Conservation (phyloP, 2,113 vertebrate species). For the Heterotilapia buettikoferi region DNA sequence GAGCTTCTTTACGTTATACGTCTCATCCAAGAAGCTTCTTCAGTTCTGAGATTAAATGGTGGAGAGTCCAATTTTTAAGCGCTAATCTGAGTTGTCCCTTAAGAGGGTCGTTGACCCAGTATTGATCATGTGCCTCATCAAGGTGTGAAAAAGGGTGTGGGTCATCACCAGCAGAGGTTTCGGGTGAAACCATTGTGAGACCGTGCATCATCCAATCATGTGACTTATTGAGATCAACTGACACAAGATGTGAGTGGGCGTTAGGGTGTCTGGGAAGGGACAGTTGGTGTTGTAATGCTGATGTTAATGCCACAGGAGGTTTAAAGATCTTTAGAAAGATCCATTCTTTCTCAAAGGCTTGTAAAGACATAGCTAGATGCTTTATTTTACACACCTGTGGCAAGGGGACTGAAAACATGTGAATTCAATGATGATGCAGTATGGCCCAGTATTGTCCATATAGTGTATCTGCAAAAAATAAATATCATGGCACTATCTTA, state of each 20-base stretch:
- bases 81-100: neutral
- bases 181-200: neutral
- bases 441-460: neutral
- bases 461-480: neutral
- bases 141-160: neutral
- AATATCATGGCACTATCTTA: neutral
- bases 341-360: neutral
- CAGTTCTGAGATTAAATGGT: neutral
- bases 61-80: neutral
- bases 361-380: neutral
- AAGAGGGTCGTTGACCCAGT: neutral
- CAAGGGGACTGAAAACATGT: neutral
- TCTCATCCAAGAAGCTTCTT: neutral
- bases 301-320: neutral
- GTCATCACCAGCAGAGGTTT: neutral
- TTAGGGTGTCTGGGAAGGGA: neutral
- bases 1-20: neutral
- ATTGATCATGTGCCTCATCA: neutral
- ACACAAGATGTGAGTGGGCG: neutral
- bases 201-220: neutral
- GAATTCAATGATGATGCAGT: neutral
- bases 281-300: neutral
- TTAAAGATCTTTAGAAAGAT: neutral
- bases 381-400: neutral
- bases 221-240: neutral